phyloP scores from a whole-genome alignment of 2,797 vertebrate species.

The Pseudochromis fuscus region DNA sequence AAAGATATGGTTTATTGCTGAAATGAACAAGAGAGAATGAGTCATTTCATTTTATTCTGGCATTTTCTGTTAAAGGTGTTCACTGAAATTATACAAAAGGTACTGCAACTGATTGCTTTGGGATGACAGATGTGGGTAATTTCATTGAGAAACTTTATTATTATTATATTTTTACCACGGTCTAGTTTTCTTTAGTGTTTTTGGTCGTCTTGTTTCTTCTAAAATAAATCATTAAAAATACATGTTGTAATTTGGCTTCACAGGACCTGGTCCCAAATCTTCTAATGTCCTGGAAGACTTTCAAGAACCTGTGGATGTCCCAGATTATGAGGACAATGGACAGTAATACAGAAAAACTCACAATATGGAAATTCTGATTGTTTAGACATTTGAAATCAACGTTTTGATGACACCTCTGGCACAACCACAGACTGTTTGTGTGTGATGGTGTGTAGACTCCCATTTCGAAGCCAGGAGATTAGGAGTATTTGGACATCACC shows the following conservation, averaged over 20 bases:
- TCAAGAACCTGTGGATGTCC: background rate
- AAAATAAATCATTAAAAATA: background rate
- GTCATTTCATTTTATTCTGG: background rate
- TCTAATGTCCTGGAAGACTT: background rate
- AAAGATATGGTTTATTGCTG: conserved; percentile 13
- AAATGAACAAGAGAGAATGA: background rate
- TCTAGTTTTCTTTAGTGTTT: no score
- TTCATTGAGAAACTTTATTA: no score
- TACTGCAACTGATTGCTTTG: background rate
- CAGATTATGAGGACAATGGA: background rate
- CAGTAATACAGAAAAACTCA: background rate
- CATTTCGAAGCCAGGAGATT: no score
- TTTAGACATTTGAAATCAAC: no score
- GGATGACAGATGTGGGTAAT: background rate
- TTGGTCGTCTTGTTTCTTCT: no score
- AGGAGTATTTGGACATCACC: no score
- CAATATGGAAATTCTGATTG: no score
- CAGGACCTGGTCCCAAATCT: background rate
- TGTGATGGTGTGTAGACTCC: no score
- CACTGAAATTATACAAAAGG: background rate
- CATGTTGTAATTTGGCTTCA: background rate
- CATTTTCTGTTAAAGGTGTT: background rate
- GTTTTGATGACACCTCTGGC: no score
- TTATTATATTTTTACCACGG: no score
- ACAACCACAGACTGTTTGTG: no score